Conservation (phyloP, 2,113 vertebrate genomes). For the Agapornis roseicollis region DNA sequence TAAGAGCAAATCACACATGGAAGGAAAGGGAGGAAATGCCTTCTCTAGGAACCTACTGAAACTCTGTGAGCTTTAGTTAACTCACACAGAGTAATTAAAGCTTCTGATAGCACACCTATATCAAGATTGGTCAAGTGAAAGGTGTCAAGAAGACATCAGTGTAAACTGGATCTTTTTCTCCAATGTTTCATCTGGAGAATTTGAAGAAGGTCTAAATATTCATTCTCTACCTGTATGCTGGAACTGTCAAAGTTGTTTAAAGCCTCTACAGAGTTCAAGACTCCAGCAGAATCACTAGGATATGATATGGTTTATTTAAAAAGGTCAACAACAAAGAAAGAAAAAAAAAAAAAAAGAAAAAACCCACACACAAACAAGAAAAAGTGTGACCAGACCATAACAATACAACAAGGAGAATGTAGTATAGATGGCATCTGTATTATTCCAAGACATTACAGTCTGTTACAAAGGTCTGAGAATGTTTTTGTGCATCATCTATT, state of each 20-base stretch:
- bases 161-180: background rate
- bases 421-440: background rate
- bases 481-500: background rate
- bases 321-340: background rate
- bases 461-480: background rate
- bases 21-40: background rate
- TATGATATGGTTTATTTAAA: background rate
- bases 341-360: background rate
- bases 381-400: background rate
- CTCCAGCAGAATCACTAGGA: background rate
- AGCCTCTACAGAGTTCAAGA: background rate
- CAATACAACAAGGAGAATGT: background rate
- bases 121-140: background rate
- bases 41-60: background rate
- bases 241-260: background rate
- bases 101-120: background rate
- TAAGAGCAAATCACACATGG: background rate
- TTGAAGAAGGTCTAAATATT: background rate
- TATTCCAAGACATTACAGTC: background rate
- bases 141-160: background rate
- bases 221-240: background rate
- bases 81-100: slow-evolving; percentile 3
- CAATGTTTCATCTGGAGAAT: background rate
- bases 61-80: background rate
- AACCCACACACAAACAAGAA: background rate